Conservation (phyloP, 2,797 vertebrate genomes). For the Sebastiscus albofasciatus region DNA sequence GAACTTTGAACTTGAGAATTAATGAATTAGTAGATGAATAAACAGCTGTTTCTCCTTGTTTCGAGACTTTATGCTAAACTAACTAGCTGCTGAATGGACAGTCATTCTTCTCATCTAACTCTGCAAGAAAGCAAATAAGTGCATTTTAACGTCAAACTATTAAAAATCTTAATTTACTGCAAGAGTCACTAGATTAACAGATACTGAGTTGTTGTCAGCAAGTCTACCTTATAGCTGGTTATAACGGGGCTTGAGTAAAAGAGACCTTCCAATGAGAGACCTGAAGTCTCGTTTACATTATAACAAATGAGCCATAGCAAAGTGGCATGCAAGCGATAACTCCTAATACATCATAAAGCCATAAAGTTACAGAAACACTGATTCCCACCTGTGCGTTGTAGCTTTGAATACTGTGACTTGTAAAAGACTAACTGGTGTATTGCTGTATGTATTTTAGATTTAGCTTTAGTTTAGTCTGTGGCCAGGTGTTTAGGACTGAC, state of each 20-base stretch:
- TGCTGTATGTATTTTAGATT: slow-evolving; percentile 38
- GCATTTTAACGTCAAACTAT: slow-evolving; percentile 1
- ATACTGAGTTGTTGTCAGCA: neutral
- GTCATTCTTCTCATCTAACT: neutral
- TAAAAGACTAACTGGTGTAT: slow-evolving; percentile 13
- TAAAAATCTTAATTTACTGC: neutral
- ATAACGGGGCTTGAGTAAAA: slow-evolving; percentile 4
- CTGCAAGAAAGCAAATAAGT: neutral
- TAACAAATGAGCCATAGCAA: slow-evolving; percentile 34
- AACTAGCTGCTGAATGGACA: neutral
- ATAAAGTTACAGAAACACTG: slow-evolving; percentile 32
- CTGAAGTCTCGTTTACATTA: neutral
- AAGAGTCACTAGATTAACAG: neutral
- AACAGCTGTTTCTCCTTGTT: neutral
- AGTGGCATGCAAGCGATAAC: slow-evolving; percentile 13
- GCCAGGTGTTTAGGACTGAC: slow-evolving; percentile 37
- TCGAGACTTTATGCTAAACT: neutral
- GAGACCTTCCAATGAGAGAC: neutral
- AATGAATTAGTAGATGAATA: too few species aligned
- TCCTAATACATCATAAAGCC: slow-evolving; percentile 25
- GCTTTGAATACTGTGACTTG: slow-evolving; percentile 60
- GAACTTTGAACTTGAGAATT: neutral
- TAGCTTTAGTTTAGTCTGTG: slow-evolving; percentile 32
- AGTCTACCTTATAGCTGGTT: neutral
- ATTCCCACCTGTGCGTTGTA: slow-evolving; percentile 48